Evolutionary conservation across 2,113 vertebrate species (phyloP).

Genomic region (Synodontis membranacea): DNA sequence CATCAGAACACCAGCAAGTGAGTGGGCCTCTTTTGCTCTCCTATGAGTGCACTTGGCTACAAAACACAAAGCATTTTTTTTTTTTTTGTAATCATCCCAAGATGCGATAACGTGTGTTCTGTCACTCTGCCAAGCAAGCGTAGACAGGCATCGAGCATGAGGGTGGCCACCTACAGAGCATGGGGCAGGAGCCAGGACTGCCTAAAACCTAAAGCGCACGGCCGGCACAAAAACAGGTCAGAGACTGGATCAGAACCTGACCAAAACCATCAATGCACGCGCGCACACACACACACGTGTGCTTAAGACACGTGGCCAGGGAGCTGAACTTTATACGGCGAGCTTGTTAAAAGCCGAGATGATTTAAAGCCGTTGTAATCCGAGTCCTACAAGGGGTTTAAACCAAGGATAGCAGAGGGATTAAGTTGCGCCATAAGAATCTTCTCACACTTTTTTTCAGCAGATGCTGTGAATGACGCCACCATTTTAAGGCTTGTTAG

Average conservation of each 20-base stretch:
- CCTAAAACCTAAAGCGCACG: constrained; percentile 10
- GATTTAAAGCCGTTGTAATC: constrained; percentile 44
- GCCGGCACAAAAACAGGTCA: background rate
- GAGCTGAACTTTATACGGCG: background rate
- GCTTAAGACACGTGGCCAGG: constrained; percentile 38
- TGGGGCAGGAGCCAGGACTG: constrained; percentile 41
- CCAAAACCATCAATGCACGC: background rate
- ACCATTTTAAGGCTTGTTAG: constrained; percentile 21
- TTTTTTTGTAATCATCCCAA: constrained; percentile 56
- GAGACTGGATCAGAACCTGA: constrained; percentile 18
- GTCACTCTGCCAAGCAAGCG: constrained; percentile 50
- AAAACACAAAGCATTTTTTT: constrained; percentile 41
- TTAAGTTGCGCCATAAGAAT: constrained; percentile 39
- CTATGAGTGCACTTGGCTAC: constrained; percentile 12
- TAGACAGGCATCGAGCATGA: constrained; percentile 28
- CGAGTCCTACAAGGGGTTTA: constrained; percentile 30
- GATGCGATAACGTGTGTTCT: constrained; percentile 54
- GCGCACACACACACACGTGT: background rate
- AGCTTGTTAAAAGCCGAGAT: constrained; percentile 33
- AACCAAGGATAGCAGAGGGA: constrained; percentile 39
- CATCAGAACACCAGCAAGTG: constrained; percentile 1
- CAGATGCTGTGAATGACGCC: constrained; percentile 28
- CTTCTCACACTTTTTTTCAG: constrained; percentile 32
- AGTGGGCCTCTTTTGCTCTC: constrained; percentile 43
- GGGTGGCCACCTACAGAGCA: constrained; percentile 49